Conservation (phyloP, 23 tunicate genomes). For the Ciona savignyi region DNA sequence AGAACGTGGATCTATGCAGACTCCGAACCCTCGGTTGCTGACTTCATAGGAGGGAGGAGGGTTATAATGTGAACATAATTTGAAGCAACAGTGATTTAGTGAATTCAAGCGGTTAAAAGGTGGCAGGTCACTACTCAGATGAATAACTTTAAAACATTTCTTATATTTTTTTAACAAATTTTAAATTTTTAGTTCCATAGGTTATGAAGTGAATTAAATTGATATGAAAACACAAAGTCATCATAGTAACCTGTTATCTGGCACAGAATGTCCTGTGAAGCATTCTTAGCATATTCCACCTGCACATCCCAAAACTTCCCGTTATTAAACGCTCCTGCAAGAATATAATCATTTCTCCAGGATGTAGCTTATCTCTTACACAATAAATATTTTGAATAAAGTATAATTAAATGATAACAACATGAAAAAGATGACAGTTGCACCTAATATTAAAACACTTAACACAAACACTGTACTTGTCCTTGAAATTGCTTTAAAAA, state of each 20-base stretch:
- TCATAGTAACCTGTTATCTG: slow-evolving; percentile 59
- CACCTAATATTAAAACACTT: too few relatives aligned
- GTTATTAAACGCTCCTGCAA: slow-evolving; percentile 64
- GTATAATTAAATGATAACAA: too few relatives aligned
- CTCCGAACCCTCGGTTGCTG: slow-evolving; percentile 59
- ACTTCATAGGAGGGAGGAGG: too few relatives aligned
- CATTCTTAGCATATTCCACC: slow-evolving; percentile 88
- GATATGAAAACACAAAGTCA: neutral
- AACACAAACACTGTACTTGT: too few relatives aligned
- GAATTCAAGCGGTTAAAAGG: too few relatives aligned
- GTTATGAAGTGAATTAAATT: neutral
- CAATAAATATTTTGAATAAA: too few relatives aligned
- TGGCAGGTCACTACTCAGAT: neutral
- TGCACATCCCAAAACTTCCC: slow-evolving; percentile 76
- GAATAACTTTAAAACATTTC: neutral
- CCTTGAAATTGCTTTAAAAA: too few relatives aligned
- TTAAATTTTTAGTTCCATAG: neutral
- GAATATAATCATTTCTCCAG: too few relatives aligned
- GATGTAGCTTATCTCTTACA: too few relatives aligned
- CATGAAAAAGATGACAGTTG: too few relatives aligned
- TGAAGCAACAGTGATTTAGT: too few relatives aligned
- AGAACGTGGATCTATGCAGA: slow-evolving; percentile 62
- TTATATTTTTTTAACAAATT: neutral
- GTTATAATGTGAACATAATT: too few relatives aligned
- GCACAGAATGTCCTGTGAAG: slow-evolving; percentile 70